Evolutionary conservation across 2,888 invertebrate species (phyloP), one percentile per base, ranked within the genome.

Genomic region (Drosophila vallismaia): DNA sequence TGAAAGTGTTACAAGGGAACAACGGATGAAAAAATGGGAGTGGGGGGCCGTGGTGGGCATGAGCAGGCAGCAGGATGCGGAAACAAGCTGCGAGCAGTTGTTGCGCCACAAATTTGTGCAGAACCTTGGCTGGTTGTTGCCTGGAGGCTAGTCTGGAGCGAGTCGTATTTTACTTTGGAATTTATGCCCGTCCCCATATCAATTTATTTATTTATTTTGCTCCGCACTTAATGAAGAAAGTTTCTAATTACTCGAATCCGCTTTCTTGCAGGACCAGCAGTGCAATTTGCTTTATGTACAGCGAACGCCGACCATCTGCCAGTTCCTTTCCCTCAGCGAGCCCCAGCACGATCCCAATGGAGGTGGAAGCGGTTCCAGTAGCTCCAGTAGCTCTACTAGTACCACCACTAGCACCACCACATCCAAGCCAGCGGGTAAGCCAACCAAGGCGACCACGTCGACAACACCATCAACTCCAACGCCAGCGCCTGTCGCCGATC

Each of bases 251-350:
- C 73, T 73, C 63, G 71, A 52, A 73, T 57, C 56, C 76, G 48
- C 53, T 62, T 49, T 46, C 57, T 60, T 75, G 45, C 75, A 90
- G 91, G 79, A 74, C 55, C 74, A 79, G 36, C 79, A 88, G 71
- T 91, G 91, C 74, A 89, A 88, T 77, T 79, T 91, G 71, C 78
- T 91, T 52, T 86, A 90, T 68, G 89, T 85, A 48, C 91, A 91
- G 68, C 88, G 84, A 42, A 90, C 91, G 33, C 89, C 91, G 19
- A 89, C 88, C 76, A 90, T 91, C 75, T 91, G 91, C 64, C 77
- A 82, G 31, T 90, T 91, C 53, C 77, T 91, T 54, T 89, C 91
- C 12, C 74, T 90, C 19, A 67, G 24, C n/a, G 64, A 73, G 44
- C 59, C 68, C 12, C 63, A 73, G 48, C 46, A 66, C 44, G 64